phyloP scores from a whole-genome alignment of 2,888 invertebrate species.

The Cosmia pyralina region DNA sequence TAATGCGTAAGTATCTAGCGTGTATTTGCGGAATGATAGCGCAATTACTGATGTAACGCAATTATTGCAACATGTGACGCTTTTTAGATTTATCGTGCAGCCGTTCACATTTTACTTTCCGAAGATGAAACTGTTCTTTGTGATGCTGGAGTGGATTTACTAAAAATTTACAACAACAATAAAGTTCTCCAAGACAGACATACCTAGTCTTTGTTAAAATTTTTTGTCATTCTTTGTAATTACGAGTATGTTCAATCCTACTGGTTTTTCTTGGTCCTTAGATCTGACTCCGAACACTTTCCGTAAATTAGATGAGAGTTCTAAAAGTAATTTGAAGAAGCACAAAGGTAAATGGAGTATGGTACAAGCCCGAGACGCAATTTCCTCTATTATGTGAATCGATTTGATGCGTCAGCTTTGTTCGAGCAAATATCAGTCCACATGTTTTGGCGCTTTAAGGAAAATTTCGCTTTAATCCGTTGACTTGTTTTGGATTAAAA shows the following conservation, averaged over 20 bases:
- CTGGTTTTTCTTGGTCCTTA: background rate
- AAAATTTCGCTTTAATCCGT: background rate
- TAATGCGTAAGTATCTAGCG: slow-evolving; percentile 50
- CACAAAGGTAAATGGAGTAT: background rate
- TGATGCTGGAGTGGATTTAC: background rate
- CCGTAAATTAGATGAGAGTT: background rate
- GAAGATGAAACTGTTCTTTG: slow-evolving; percentile 13
- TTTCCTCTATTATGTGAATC: background rate
- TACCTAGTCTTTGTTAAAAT: background rate
- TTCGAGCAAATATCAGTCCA: background rate
- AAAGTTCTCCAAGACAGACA: background rate
- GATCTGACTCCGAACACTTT: background rate
- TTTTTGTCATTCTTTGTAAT: background rate
- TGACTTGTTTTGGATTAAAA: background rate
- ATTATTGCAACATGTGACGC: slow-evolving; percentile 36
- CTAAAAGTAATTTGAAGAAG: no score
- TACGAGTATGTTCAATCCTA: background rate
- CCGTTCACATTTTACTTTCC: slow-evolving; percentile 29
- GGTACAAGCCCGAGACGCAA: no score
- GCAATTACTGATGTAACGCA: slow-evolving; percentile 54
- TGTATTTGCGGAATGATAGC: slow-evolving; percentile 39
- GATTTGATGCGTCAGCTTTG: slow-evolving; percentile 24
- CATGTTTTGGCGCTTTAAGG: background rate
- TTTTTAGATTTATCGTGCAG: slow-evolving; percentile 25
- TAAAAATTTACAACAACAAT: background rate